A percentile compares a stretch with the other conserved stretches of the same genome.
phyloP scores from a whole-genome alignment of 2,888 invertebrate species.

The Hirtodrosophila histrioides region DNA sequence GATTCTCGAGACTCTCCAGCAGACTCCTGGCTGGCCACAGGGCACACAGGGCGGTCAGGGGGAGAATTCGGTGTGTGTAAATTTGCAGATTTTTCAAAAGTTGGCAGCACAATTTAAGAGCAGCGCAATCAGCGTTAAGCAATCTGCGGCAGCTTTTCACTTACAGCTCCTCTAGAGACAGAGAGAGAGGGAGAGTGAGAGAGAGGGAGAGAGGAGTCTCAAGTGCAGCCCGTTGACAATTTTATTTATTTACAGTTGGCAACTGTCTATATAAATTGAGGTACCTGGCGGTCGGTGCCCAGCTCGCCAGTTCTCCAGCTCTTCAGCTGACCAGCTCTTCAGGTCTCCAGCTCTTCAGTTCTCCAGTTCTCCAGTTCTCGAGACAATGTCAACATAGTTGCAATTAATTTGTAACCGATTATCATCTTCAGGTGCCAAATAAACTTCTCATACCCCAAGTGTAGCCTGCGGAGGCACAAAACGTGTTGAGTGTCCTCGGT shows the following conservation, averaged over 20 bases:
- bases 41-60: constrained; percentile 4
- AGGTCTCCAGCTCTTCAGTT: constrained; percentile 3
- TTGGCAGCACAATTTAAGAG: constrained; percentile 83
- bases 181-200: constrained; percentile 9
- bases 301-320: too few relatives aligned
- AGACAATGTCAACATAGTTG: constrained; percentile 80
- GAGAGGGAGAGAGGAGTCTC: constrained; percentile 29
- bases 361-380: neutral
- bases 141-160: constrained; percentile 65
- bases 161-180: constrained; percentile 37
- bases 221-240: constrained; percentile 76
- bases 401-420: constrained; percentile 85
- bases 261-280: constrained; percentile 78
- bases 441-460: constrained; percentile 78
- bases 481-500: constrained; percentile 76
- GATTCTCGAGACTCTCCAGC: constrained; percentile 1
- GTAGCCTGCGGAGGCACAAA: too few relatives aligned
- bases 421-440: constrained; percentile 84
- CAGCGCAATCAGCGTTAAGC: constrained; percentile 80
- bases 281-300: constrained; percentile 16
- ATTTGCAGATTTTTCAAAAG: constrained; percentile 77
- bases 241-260: constrained; percentile 81
- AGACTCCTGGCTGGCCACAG: constrained; percentile 8
- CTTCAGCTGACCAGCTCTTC: constrained; percentile 3
- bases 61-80: constrained; percentile 67